These are phyloP conservation scores for Acipenser oxyrinchus DNA, from an alignment of 2,797 vertebrate species.

Conservation along the genomic window DNA sequence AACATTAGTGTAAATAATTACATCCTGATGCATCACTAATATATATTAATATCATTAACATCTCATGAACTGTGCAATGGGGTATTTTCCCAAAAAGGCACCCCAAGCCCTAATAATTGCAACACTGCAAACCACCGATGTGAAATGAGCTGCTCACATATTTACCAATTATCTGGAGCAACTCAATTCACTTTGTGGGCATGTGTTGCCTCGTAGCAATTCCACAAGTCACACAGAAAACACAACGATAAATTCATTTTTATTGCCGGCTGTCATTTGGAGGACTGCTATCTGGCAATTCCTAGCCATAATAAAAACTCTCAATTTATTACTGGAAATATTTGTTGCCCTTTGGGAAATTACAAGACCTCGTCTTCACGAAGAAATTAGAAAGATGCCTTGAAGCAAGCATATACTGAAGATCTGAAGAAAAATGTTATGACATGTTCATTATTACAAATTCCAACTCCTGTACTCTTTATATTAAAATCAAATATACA, in stretches of 20 bases:
- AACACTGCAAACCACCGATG: not conserved
- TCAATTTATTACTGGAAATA: not conserved
- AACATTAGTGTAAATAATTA: no score
- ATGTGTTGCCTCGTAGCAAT: conserved; percentile 38
- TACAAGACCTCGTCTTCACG: conserved; percentile 27
- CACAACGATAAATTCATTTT: conserved; percentile 18
- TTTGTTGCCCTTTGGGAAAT: conserved; percentile 34
- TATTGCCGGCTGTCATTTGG: conserved; percentile 10
- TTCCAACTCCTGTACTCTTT: no score
- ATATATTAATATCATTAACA: no score
- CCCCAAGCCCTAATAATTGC: not conserved
- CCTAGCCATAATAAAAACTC: conserved; percentile 36
- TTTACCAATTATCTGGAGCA: not conserved
- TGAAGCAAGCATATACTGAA: no score
- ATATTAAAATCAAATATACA: no score
- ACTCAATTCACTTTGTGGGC: conserved; percentile 15
- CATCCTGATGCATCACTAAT: not conserved
- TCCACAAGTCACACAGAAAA: conserved; percentile 23
- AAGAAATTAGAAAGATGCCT: conserved; percentile 20
- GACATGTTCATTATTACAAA: no score
- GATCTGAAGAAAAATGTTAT: no score
- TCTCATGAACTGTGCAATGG: not conserved
- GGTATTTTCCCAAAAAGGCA: not conserved
- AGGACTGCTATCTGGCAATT: conserved; percentile 35
- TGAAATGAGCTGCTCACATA: not conserved